Base-by-base conservation (phyloP, 2,113 vertebrate species). In the Reinhardtius hippoglossoides region DNA sequence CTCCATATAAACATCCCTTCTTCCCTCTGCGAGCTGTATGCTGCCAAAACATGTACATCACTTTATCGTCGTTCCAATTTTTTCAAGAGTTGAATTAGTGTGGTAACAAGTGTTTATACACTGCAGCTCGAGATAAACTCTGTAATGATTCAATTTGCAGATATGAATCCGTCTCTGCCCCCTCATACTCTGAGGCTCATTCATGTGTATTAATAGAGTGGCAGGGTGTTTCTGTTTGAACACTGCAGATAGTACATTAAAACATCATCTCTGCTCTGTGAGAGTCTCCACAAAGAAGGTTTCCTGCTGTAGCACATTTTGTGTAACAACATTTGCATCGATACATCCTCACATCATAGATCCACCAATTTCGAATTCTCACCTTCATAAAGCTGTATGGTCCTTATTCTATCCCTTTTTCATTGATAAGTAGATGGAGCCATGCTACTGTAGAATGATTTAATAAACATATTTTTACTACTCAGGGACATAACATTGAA, bases 131-230 rank as follows among this genome's bases (percentile, higher is more conserved):
- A 61, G 74, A 88, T 80, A 79, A 74, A 31, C 31, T 7, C 54
- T 71, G 62, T 79, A 60, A 80, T 87, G 56, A 88, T 82, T 85
- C 20, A 77, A 68, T 87, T 89, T 85, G 57, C 61, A 71, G 46
- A 80, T 42, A 80, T 74, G 35, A 82, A 87, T 62, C 70, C 16
- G 54, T 80, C 76, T 76, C 64, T 55, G 60, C 35, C 7, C 24
- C 9, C 63, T 81, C 31, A 3, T 63, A 65, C 78, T 88, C 52
- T 8, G 8, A 23, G 52, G 21, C 52, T 13, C 21, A 23, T 55
- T 55, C 52, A 44, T 61, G 68, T 52, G 2, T 46, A 13, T 72
- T 55, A 79, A 65, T 18, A 23, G 20, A 67, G 48, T 55, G 35
- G 7, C 31, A 66, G 26, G 37, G 37, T 40, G 9, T 42, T 42